phyloP scores from a whole-genome alignment of 1,140 invertebrate species.

The Laodelphax striatellus region DNA sequence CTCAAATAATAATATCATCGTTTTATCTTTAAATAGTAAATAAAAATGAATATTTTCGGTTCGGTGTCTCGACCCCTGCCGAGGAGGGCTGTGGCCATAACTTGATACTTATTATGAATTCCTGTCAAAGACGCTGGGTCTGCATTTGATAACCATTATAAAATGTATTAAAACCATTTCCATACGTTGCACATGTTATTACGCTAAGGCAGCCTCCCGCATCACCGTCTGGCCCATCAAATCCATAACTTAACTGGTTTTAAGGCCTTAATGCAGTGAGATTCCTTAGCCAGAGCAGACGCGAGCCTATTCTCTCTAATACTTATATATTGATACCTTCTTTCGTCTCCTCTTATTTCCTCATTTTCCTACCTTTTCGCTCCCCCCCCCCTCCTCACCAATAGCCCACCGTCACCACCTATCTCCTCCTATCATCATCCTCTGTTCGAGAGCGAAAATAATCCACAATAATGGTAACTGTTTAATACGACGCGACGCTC shows the following conservation, averaged over 20 bases:
- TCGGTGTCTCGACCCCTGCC: not conserved
- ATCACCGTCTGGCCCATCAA: not conserved
- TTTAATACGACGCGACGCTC: too few species aligned
- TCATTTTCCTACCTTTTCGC: too few species aligned
- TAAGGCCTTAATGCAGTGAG: not conserved
- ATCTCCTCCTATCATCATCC: too few species aligned
- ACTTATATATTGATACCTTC: too few species aligned
- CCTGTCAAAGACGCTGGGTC: not conserved
- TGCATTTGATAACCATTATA: not conserved
- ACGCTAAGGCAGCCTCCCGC: not conserved
- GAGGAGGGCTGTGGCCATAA: not conserved
- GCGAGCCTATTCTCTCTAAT: too few species aligned
- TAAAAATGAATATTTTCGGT: not conserved
- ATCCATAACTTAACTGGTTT: conserved; percentile 1
- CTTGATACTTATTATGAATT: conserved; percentile 2
- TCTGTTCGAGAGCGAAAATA: too few species aligned
- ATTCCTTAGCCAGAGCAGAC: not conserved
- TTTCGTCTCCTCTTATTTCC: too few species aligned
- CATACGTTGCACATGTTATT: conserved; percentile 1
- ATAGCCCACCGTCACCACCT: too few species aligned
- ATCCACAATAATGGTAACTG: too few species aligned
- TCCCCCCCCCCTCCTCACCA: too few species aligned
- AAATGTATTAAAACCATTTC: conserved; percentile 1
- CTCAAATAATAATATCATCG: not conserved
- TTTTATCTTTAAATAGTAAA: not conserved